Base-by-base conservation (phyloP, 2,797 vertebrate genomes). In the Smutsia temminckii region DNA sequence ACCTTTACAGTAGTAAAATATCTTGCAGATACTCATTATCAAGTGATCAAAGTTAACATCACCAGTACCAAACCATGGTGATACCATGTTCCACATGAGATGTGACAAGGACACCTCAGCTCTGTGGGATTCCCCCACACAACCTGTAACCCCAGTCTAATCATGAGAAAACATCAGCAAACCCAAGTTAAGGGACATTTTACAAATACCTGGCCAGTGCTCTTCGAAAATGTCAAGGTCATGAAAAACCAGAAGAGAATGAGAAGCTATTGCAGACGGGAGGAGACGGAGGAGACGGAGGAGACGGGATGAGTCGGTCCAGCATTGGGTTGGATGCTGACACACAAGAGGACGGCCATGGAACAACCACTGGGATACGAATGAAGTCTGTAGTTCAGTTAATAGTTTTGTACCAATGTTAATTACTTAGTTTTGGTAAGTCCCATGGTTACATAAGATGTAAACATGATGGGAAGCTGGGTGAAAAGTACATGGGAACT, bases 51-150 rank as follows among this genome's bases (percentile, higher is more conserved):
- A 46, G 49, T 86, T 34, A 64, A 8, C 23, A 23, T 11, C 64
- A 8, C 57, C 42, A 20, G n/a, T 18, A 51, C 29, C 61, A 79
- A 74, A 69, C 34, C 34, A 10, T 1, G 18, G 53, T 16, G 20
- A 10, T n/a, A 14, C 4, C 13, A 2, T 0, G 12, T 5, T 1
- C 27, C 17, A 32, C 63, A 21, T 3, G 27, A 27, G 18, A 5
- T 5, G 20, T 66, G 74, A 72, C 14, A 17, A 68, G 61, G 49
- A 37, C 49, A 49, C 25, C 63, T 75, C 10, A 5, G 13, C 13
- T 84, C 16, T 49, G 57, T 74, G 14, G 8, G 7, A 71, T 79
- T 72, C 63, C 51, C 61, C 27, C 13, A 59, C n/a, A 2, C 49
- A 84, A 87, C 23, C 37, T 57, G 27, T 34, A 61, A 29, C 40